phyloP scores from a whole-genome alignment of 2,888 invertebrate species.

The Phlogophora meticulosa region DNA sequence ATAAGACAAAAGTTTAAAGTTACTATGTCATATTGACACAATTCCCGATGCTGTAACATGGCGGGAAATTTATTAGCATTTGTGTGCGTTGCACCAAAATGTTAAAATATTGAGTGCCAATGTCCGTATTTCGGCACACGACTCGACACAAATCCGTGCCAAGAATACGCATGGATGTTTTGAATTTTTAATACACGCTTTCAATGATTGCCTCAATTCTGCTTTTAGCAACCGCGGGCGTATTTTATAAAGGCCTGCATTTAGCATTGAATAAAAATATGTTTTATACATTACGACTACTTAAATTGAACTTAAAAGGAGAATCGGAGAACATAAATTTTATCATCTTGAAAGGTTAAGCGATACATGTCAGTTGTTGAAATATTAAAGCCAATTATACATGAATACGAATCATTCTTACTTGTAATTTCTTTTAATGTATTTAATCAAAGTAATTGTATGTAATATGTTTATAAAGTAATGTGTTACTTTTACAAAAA shows the following conservation, averaged over 20 bases:
- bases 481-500: slow-evolving; percentile 30
- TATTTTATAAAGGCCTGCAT: slow-evolving; percentile 44
- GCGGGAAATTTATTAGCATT: slow-evolving; percentile 38
- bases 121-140: slow-evolving; percentile 57
- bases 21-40: slow-evolving; percentile 34
- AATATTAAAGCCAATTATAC: slow-evolving; percentile 47
- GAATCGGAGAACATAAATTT: slow-evolving; percentile 52
- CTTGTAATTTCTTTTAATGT: slow-evolving; percentile 45
- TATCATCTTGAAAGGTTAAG: slow-evolving; percentile 56
- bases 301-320: slow-evolving; percentile 51
- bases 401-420: slow-evolving; percentile 23
- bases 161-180: slow-evolving; percentile 59
- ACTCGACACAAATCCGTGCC: slow-evolving; percentile 63
- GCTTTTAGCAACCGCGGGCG: slow-evolving; percentile 25
- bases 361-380: slow-evolving; percentile 42
- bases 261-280: slow-evolving; percentile 49
- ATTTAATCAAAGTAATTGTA: slow-evolving; percentile 47
- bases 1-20: slow-evolving; percentile 29
- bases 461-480: slow-evolving; percentile 32
- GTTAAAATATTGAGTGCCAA: slow-evolving; percentile 55
- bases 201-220: slow-evolving; percentile 50
- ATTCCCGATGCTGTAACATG: slow-evolving; percentile 45
- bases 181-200: slow-evolving; percentile 49
- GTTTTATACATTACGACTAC: slow-evolving; percentile 47
- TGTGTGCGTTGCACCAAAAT: slow-evolving; percentile 52